phyloP scores from a whole-genome alignment of 1,140 invertebrate genomes.

The Diorhabda sublineata region DNA sequence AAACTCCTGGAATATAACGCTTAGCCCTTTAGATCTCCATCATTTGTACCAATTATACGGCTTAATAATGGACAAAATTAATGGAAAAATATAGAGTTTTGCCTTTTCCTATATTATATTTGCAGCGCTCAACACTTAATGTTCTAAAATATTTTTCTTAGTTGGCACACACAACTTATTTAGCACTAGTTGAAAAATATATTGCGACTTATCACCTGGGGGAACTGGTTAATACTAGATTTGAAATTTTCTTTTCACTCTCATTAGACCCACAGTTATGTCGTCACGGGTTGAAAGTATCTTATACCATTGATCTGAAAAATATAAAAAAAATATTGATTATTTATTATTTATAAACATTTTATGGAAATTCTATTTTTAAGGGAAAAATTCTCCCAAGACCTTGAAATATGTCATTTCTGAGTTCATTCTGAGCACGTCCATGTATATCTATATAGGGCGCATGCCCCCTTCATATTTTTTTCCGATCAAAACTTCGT shows the following conservation, averaged over 20 bases:
- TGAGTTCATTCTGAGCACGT: no score
- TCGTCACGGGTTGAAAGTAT: slow-evolving; percentile 64
- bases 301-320: slow-evolving; percentile 69
- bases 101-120: background rate
- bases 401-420: no score
- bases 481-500: no score
- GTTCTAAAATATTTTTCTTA: slow-evolving; percentile 17
- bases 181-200: slow-evolving; percentile 37
- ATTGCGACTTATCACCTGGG: slow-evolving; percentile 42
- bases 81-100: no score
- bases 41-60: no score
- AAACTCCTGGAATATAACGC: no score
- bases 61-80: no score
- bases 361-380: no score
- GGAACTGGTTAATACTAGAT: slow-evolving; percentile 30
- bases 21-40: no score
- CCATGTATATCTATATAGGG: no score
- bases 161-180: slow-evolving; percentile 35
- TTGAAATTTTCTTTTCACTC: slow-evolving; percentile 13
- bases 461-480: no score
- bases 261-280: slow-evolving; percentile 32
- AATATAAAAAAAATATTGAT: slow-evolving; percentile 19
- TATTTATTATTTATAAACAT: slow-evolving; percentile 1
- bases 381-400: no score
- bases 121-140: background rate